phyloP scores from a whole-genome alignment of 2,797 vertebrate species.

The Poeciliopsis paucimaculata region DNA sequence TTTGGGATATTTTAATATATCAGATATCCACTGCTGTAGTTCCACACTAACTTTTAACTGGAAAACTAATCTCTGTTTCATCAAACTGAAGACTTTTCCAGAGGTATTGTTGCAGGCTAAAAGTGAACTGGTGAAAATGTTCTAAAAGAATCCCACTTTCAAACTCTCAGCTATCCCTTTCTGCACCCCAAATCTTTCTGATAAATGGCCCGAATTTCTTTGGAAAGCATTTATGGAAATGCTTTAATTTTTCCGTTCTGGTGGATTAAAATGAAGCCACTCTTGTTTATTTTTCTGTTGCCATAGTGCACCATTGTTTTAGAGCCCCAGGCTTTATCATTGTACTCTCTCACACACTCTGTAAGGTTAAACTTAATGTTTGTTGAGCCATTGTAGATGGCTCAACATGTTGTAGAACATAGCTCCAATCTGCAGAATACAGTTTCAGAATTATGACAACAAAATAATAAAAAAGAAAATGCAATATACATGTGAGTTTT shows the following conservation, averaged over 20 bases:
- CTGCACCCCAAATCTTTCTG: neutral
- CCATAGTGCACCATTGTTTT: conserved; percentile 6
- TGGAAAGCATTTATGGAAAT: neutral
- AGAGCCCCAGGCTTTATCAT: neutral
- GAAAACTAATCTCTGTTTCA: neutral
- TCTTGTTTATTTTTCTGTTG: conserved; percentile 9
- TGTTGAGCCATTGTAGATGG: neutral
- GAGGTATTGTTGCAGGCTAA: neutral
- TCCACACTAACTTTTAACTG: neutral
- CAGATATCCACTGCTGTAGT: neutral
- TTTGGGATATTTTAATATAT: neutral
- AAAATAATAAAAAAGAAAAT: neutral
- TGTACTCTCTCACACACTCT: neutral
- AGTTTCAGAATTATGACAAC: neutral
- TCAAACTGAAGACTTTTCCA: neutral
- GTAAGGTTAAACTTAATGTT: neutral
- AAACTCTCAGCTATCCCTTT: neutral
- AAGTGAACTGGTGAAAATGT: neutral
- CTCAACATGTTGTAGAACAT: neutral
- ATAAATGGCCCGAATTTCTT: neutral
- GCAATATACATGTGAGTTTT: neutral
- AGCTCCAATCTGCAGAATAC: neutral
- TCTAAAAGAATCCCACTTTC: neutral
- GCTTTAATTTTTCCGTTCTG: neutral
- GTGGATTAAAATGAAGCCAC: conserved; percentile 2